Base-by-base conservation (phyloP, 2,888 invertebrate species). In the Diplazon laetatorius region DNA sequence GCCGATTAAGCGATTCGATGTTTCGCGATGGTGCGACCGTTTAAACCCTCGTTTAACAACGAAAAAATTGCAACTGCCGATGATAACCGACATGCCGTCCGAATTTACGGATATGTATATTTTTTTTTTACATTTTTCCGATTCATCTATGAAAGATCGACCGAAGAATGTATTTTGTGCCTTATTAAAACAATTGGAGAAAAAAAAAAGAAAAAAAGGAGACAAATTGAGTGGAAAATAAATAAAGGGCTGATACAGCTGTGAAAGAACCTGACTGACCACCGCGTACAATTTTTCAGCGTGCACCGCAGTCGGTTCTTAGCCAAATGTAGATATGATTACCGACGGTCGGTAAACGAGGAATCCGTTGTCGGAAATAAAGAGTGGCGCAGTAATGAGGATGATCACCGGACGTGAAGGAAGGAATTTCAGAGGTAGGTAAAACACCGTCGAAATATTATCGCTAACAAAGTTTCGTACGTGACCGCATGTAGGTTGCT, bases 401-500 rank as follows among this genome's bases (percentile, higher is more conserved):
- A 52, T 25, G 39, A 39, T 55, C 30, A 8, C n/a, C 55, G 2
- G 55, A 9, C 30, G 55, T 10, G 2, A 55, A 55, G 55, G 30
- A 35, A 55, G 55, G 55, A 35, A 30, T 14, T 55, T 35, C 16
- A 3, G 20, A 59, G 59, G 59, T 37, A 59, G n/a, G 20, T 59
- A 39, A n/a, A 39, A 22, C 18, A 8, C 30, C 2, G 5, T 14
- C n/a, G 0, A 8, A n/a, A 52, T 55, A 16, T 39, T 6, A 20
- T 59, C 39, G 39, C 18, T 59, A 39, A 71, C 9, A 60, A 37
- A 52, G n/a, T 44, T 71, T 60, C 14, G 16, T 60, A 20, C 16
- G 4, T 22, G 14, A 12, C 50, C 50, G 22, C 16, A 60, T 78
- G 30, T 82, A 81, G 78, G 83, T 90, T 90, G 87, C 88, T 90